phyloP scores from a whole-genome alignment of 2,113 vertebrate species.

The Caranx ignobilis region DNA sequence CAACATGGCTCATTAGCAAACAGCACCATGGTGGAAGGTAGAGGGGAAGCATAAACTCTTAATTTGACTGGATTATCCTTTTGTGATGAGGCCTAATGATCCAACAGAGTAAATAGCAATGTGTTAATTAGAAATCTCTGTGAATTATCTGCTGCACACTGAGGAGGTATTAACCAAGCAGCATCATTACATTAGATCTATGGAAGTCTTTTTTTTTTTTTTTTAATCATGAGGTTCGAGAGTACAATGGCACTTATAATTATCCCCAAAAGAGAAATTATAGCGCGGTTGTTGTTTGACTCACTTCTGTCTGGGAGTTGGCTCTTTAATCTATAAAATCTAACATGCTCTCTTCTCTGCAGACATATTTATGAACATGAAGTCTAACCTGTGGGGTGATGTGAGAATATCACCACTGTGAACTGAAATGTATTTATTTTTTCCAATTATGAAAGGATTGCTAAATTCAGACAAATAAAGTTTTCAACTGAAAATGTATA shows the following conservation, averaged over 20 bases:
- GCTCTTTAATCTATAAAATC: neutral
- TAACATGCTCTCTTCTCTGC: neutral
- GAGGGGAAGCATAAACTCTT: conserved; percentile 81
- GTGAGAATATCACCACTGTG: neutral
- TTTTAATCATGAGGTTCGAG: conserved; percentile 50
- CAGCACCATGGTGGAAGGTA: conserved; percentile 56
- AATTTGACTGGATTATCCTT: conserved; percentile 85
- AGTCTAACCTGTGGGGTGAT: neutral
- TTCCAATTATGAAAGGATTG: neutral
- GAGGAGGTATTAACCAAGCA: conserved; percentile 67
- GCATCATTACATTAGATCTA: conserved; percentile 55
- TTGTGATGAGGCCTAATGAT: conserved; percentile 83
- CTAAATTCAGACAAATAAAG: conserved; percentile 9
- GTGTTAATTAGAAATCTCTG: conserved; percentile 86
- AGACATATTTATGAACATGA: neutral
- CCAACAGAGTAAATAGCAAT: conserved; percentile 85
- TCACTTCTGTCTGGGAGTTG: neutral
- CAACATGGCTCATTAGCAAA: conserved; percentile 76
- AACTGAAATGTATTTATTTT: neutral
- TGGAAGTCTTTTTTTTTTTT: conserved; percentile 46
- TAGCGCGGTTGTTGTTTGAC: conserved; percentile 5
- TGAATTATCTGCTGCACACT: conserved; percentile 81
- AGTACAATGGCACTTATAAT: conserved; percentile 30
- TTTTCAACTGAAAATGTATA: neutral
- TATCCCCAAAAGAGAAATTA: conserved; percentile 6